A percentile compares a stretch with the other conserved stretches of the same genome.
Evolutionary conservation across 2,888 invertebrate genomes (phyloP).

Genomic region (Melipona beecheii): DNA sequence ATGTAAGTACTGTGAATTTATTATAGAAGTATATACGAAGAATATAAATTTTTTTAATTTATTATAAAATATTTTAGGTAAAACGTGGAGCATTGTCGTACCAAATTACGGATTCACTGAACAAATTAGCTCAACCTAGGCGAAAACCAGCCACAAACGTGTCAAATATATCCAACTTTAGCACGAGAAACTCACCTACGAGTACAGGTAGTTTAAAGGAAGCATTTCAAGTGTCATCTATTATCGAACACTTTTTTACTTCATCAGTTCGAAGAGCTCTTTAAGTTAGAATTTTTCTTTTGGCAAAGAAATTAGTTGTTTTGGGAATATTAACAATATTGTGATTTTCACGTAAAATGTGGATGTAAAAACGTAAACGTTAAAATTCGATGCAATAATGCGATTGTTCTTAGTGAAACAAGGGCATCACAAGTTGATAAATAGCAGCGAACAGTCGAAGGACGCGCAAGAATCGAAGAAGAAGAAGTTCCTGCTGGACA

Average conservation of each 20-base stretch:
- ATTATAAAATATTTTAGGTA: conserved; percentile 53
- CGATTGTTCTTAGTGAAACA: conserved; percentile 34
- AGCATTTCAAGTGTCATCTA: not conserved
- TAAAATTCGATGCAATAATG: not conserved
- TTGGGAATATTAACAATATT: too few relatives aligned
- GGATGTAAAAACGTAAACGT: too few relatives aligned
- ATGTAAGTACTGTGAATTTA: conserved; percentile 35
- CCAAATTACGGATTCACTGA: conserved; percentile 65
- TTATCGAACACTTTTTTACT: not conserved
- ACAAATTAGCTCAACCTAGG: conserved; percentile 66
- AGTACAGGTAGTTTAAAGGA: conserved; percentile 27
- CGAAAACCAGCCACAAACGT: conserved; percentile 22
- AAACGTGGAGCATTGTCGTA: conserved; percentile 67
- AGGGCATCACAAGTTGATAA: conserved; percentile 50
- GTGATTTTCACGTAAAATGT: not conserved
- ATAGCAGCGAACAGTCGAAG: conserved; percentile 61
- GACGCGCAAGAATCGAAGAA: conserved; percentile 49
- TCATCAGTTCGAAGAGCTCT: not conserved
- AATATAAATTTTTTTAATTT: too few relatives aligned
- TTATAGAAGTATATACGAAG: not conserved
- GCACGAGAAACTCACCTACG: not conserved
- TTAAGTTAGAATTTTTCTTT: not conserved
- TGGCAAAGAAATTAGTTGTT: too few relatives aligned
- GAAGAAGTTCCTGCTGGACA: conserved; percentile 62
- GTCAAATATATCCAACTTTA: not conserved